Percentiles rank a stretch among this genome's conserved stretches.
phyloP scores from a whole-genome alignment of 2,888 invertebrate genomes.

The Drosophila subquinaria region DNA sequence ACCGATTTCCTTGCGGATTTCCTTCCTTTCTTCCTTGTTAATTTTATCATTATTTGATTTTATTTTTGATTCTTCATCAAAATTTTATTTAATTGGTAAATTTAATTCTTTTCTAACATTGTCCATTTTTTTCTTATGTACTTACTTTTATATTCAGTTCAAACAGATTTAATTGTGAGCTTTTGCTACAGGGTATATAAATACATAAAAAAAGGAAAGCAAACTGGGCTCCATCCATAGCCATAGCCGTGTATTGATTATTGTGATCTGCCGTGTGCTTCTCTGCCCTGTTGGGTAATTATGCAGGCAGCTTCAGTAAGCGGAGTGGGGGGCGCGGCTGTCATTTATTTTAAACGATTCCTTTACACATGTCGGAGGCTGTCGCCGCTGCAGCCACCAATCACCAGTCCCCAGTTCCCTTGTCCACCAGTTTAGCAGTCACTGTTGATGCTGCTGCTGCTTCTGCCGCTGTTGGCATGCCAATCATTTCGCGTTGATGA shows the following conservation, averaged over 20 bases:
- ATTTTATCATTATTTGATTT: too few relatives aligned
- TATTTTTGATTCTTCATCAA: too few relatives aligned
- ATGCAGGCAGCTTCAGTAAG: constrained; percentile 53
- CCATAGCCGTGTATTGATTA: constrained; percentile 72
- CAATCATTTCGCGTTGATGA: constrained; percentile 81
- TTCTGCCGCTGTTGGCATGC: constrained; percentile 62
- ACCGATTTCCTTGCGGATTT: too few relatives aligned
- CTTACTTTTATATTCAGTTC: too few relatives aligned
- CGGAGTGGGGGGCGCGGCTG: constrained; percentile 60
- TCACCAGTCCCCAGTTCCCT: constrained; percentile 19
- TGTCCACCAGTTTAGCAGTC: constrained; percentile 14
- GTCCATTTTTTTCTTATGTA: too few relatives aligned
- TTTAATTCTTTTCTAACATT: too few relatives aligned
- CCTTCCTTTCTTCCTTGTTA: too few relatives aligned
- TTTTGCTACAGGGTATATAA: constrained; percentile 34
- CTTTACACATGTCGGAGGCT: constrained; percentile 79
- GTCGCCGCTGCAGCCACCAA: constrained; percentile 70
- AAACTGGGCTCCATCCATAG: constrained; percentile 29
- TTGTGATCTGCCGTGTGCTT: constrained; percentile 80
- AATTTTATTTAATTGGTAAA: too few relatives aligned
- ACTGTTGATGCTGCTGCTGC: constrained; percentile 6
- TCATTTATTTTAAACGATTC: constrained; percentile 83
- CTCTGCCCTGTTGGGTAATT: constrained; percentile 68
- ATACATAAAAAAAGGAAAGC: constrained; percentile 11
- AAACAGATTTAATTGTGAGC: not conserved